Conservation (phyloP, 1,140 invertebrate species). For the Philotrypesis tridentata region DNA sequence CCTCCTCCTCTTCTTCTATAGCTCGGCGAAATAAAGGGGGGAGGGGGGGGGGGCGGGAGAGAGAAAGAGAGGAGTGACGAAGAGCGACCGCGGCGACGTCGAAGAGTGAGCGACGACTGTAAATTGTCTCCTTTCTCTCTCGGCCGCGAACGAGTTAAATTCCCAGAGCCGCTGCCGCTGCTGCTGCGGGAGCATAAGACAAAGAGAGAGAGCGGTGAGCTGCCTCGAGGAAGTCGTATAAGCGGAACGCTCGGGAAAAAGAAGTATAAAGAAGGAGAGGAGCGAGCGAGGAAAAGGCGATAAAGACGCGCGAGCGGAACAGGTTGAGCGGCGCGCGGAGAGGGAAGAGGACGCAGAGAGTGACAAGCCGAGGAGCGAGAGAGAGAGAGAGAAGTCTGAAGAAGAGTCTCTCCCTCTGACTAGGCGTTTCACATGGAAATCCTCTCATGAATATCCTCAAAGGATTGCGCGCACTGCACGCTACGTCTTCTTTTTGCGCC, state of each 20-base stretch:
- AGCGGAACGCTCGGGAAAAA: neutral
- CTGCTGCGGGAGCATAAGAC: neutral
- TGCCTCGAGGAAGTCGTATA: conserved; percentile 15
- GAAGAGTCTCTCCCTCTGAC: conserved; percentile 1
- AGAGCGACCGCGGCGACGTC: neutral
- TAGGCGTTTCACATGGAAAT: conserved; percentile 39
- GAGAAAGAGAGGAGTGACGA: conserved; percentile 8
- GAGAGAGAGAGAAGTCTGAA: too few relatives aligned
- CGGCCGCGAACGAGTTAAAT: conserved; percentile 12
- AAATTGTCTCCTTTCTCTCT: conserved; percentile 20
- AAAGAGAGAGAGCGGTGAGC: conserved; percentile 12
- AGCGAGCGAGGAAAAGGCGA: conserved; percentile 9
- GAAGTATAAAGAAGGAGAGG: neutral
- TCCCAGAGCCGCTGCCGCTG: neutral
- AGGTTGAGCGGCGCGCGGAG: neutral
- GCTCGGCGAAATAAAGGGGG: too few relatives aligned
- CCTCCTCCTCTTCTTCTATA: neutral
- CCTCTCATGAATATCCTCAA: conserved; percentile 45
- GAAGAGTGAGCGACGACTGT: conserved; percentile 27
- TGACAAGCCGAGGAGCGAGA: conserved; percentile 28
- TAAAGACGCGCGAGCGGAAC: conserved; percentile 4
- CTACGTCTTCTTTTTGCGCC: neutral
- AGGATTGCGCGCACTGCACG: conserved; percentile 5
- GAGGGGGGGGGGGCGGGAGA: neutral
- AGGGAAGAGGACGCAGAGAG: neutral